Evolutionary conservation across 1,140 invertebrate genomes (phyloP).

Genomic region (Babylonia areolata): DNA sequence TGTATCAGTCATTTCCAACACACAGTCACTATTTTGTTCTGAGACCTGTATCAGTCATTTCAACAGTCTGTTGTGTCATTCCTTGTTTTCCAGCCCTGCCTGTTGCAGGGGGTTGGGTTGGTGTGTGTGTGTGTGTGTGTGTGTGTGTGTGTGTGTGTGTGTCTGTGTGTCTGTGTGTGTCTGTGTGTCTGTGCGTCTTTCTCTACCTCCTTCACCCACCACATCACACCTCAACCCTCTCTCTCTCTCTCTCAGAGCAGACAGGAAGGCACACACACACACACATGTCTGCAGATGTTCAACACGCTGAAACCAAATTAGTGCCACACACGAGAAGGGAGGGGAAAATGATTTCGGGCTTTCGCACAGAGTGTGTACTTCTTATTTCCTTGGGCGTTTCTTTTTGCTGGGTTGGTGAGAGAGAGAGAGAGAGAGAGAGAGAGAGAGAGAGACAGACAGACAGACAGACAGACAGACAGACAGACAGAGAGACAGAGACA

Average conservation of each 20-base stretch:
- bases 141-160: background rate
- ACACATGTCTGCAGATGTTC: too few species aligned
- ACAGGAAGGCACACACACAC: too few species aligned
- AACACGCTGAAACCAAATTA: too few species aligned
- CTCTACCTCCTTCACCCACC: background rate
- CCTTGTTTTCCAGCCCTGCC: background rate
- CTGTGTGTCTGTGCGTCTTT: background rate
- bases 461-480: conserved; percentile 1
- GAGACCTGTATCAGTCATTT: too few species aligned
- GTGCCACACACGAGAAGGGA: too few species aligned
- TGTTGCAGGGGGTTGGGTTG: background rate
- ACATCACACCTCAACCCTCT: too few species aligned
- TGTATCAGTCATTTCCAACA: background rate
- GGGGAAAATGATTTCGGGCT: too few species aligned
- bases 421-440: background rate
- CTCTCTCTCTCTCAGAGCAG: too few species aligned
- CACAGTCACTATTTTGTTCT: background rate
- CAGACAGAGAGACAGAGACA: background rate
- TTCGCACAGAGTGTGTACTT: too few species aligned
- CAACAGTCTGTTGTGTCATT: background rate
- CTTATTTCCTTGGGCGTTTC: too few species aligned
- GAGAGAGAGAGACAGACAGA: background rate
- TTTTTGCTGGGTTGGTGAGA: too few species aligned
- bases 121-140: background rate
- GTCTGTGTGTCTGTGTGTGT: background rate